Evolutionary conservation across 2,797 vertebrate genomes (phyloP), one percentile per base, ranked within the genome.

Genomic region (Rhyacichthys aspro): DNA sequence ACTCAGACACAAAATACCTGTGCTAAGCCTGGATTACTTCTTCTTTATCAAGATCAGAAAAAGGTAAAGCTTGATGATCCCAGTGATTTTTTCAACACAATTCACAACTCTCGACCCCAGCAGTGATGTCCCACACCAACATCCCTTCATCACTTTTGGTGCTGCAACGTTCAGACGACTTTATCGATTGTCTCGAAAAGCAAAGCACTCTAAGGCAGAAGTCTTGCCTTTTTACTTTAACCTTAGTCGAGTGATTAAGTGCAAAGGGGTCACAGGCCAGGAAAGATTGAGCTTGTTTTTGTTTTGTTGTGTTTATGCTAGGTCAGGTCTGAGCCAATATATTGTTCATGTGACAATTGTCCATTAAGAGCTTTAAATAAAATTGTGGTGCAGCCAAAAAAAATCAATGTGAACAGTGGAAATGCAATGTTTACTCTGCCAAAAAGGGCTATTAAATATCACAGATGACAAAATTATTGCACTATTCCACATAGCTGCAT

Each of bases 151-250:
- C 64, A 65, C 17, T 43, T 62, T 60, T 33, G 16, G 48, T 47
- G 53, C 68, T 63, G 55, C 48, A 41, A 69, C 8, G 48, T 65
- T 46, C 70, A 78, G 74, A 82, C 64, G 7, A 61, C 55, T 67
- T 73, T 72, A 86, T 83, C 59, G 86, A 84, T 84, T n/a, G n/a
- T 66, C 61, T 63, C 56, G 63, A 52, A 60, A 82, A 61, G 67
- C 43, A 74, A 79, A 75, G 69, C 61, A 59, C 59, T 78, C 49
- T 71, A 36, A 61, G 55, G 43, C 43, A 70, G 58, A 72, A 65
- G 75, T 72, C 69, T 49, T 58, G 64, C 65, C 68, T 79, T 74
- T 74, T 81, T 69, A 74, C 62, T 79, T 50, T 44, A 52, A 67
- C 60, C 54, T 60, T 37, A 43, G 67, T 32, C 43, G 62, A 68